Evolutionary conservation across 2,888 invertebrate genomes (phyloP).

Genomic region (Leptopilina drosophilae): DNA sequence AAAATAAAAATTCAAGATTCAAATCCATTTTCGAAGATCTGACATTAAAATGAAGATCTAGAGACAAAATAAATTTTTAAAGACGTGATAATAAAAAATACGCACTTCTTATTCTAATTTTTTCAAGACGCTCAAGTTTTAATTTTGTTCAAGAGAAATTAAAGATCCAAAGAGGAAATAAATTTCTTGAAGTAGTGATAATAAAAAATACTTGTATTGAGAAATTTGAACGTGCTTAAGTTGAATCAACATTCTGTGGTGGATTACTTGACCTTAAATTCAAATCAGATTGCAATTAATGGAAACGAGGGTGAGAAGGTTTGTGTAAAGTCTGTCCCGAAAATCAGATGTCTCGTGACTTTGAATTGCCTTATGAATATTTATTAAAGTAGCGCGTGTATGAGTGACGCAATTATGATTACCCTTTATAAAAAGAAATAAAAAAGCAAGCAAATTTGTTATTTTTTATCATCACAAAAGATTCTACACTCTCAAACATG

Average conservation of each 20-base stretch:
- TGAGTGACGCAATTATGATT: conserved; percentile 20
- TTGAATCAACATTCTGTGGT: conserved; percentile 18
- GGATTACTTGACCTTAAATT: conserved; percentile 40
- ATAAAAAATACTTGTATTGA: neutral
- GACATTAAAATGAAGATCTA: no score
- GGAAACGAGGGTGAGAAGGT: conserved; percentile 28
- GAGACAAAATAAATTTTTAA: no score
- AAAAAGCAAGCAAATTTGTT: conserved; percentile 17
- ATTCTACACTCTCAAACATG: neutral
- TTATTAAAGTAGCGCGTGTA: conserved; percentile 2
- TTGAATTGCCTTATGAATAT: conserved; percentile 19
- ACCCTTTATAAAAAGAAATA: neutral
- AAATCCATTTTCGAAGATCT: no score
- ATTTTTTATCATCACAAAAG: neutral
- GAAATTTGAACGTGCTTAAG: conserved; percentile 22
- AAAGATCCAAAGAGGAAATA: no score
- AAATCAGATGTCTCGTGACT: conserved; percentile 34
- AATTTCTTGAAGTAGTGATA: no score
- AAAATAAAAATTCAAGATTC: no score
- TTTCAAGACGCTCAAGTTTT: no score
- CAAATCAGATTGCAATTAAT: conserved; percentile 36
- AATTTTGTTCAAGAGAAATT: no score
- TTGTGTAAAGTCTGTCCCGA: conserved; percentile 20
- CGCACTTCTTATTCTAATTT: no score
- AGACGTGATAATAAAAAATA: no score